These are phyloP conservation scores for Orius insidiosus DNA, from an alignment of 1,140 invertebrate species.

Conservation along the genomic window DNA sequence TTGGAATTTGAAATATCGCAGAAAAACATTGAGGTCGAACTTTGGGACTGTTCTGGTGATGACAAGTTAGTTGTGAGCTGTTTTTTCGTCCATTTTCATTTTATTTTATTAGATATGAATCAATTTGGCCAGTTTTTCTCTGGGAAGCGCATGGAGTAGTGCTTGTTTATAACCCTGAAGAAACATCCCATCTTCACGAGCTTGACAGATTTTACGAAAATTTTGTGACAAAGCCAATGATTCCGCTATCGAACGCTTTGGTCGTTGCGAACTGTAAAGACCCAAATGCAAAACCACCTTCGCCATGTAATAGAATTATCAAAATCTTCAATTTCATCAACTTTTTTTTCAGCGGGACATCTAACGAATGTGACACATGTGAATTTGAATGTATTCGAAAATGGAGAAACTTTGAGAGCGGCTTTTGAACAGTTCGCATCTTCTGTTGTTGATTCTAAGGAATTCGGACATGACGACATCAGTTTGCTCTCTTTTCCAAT, in stretches of 20 bases:
- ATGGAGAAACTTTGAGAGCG: conserved; percentile 6
- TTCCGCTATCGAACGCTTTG: conserved; percentile 8
- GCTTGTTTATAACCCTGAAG: conserved; percentile 48
- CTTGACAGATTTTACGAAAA: conserved; percentile 55
- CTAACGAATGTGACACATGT: conserved; percentile 8
- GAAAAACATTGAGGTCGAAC: conserved; percentile 40
- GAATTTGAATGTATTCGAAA: conserved; percentile 10
- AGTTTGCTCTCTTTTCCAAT: conserved; percentile 2
- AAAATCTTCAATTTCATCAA: not conserved
- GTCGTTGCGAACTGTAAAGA: conserved; percentile 11
- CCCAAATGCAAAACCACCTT: not conserved
- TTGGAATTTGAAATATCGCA: conserved; percentile 48
- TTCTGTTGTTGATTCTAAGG: not conserved
- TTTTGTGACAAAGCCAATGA: conserved; percentile 37
- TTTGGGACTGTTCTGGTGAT: conserved; percentile 59
- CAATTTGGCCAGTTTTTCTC: conserved; percentile 59
- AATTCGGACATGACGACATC: conserved; percentile 1
- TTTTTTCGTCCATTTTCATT: not conserved
- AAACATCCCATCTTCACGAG: conserved; percentile 36
- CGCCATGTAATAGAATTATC: not conserved
- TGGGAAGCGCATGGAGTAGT: conserved; percentile 52
- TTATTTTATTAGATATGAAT: conserved; percentile 41
- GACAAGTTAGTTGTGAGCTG: conserved; percentile 31
- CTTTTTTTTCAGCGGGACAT: conserved; percentile 4
- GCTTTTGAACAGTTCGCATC: conserved; percentile 8